Evolutionary conservation across 2,888 invertebrate genomes (phyloP).

Genomic region (Drosophila macrospina): DNA sequence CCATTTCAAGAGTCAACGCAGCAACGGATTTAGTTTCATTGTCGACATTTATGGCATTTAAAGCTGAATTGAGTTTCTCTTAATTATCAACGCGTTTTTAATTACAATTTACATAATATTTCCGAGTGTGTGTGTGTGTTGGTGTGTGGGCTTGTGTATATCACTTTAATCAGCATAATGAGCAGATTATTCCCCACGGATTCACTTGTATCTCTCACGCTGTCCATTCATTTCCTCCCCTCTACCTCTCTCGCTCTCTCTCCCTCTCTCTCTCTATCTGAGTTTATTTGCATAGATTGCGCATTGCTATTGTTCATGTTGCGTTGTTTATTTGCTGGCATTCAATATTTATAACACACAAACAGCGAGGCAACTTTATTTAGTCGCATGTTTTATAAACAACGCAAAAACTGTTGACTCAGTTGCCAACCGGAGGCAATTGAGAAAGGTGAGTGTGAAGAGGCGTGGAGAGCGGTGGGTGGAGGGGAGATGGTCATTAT

Average conservation of each 20-base stretch:
- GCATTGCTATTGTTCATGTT: constrained; percentile 18
- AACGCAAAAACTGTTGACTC: constrained; percentile 29
- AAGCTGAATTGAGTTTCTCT: constrained; percentile 11
- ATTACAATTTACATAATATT: constrained; percentile 1
- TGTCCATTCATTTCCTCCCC: no score
- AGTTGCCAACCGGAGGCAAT: neutral
- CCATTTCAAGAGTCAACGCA: constrained; percentile 85
- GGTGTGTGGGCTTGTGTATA: no score
- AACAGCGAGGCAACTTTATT: constrained; percentile 35
- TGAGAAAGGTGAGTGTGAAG: neutral
- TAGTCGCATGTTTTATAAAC: constrained; percentile 41
- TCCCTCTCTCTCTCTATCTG: neutral
- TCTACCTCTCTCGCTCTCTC: neutral
- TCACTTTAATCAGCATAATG: constrained; percentile 48
- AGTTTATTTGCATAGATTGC: constrained; percentile 22
- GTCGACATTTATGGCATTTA: constrained; percentile 84
- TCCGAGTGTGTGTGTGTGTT: constrained; percentile 11
- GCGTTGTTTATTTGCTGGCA: constrained; percentile 45
- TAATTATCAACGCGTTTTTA: constrained; percentile 2
- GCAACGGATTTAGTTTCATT: constrained; percentile 85
- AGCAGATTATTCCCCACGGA: constrained; percentile 21
- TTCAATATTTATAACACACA: constrained; percentile 48
- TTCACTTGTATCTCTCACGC: neutral
- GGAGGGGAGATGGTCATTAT: neutral
- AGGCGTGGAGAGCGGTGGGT: no score